phyloP scores from a whole-genome alignment of 2,888 invertebrate species.

The Meteorus colon region DNA sequence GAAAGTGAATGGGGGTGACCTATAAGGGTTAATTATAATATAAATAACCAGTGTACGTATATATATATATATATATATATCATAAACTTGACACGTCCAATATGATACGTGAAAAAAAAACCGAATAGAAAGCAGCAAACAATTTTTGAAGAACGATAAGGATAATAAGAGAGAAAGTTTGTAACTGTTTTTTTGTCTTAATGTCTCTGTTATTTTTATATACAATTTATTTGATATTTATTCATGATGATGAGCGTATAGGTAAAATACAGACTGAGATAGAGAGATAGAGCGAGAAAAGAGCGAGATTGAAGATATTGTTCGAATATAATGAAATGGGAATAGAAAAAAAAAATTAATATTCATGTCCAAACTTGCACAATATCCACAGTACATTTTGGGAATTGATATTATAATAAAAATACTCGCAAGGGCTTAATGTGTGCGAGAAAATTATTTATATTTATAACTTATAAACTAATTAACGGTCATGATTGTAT shows the following conservation, averaged over 20 bases:
- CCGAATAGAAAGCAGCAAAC: not conserved
- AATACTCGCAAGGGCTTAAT: not conserved
- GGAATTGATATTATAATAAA: not conserved
- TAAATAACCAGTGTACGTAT: not conserved
- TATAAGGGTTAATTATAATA: too few relatives aligned
- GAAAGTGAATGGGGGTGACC: too few relatives aligned
- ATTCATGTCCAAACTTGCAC: conserved; percentile 20
- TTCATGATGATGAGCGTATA: conserved; percentile 43
- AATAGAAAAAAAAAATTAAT: not conserved
- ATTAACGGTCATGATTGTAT: conserved; percentile 30
- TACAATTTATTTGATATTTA: conserved; percentile 43
- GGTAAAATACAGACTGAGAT: not conserved
- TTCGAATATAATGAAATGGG: not conserved
- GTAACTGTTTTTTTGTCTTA: not conserved
- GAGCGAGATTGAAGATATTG: not conserved
- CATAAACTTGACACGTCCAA: not conserved
- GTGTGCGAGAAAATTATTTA: not conserved
- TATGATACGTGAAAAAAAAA: not conserved
- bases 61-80: not conserved
- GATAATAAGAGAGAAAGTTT: not conserved
- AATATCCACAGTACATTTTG: not conserved
- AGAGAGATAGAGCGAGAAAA: not conserved
- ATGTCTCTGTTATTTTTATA: conserved; percentile 40
- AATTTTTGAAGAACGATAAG: not conserved
- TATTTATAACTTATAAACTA: conserved; percentile 25